Base-by-base conservation (phyloP, 2,888 invertebrate genomes). In the Brassicogethes aeneus region DNA sequence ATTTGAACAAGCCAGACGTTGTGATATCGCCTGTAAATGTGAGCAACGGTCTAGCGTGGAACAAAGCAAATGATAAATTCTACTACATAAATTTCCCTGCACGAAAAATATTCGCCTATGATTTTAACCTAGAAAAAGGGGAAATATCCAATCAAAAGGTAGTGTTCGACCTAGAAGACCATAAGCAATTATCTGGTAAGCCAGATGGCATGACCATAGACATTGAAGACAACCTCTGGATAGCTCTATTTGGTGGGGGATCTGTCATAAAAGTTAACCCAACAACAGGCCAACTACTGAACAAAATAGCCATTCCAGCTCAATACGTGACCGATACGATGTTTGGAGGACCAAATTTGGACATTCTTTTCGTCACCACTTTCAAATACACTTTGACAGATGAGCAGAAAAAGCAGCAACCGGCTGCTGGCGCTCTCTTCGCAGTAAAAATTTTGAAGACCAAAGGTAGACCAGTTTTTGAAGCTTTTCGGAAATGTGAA, bases 41-140 rank as follows among this genome's bases (percentile, higher is more conserved):
- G 10, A 85, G 87, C 34, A 89, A 89, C 55, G 89, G 89, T 2
- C 64, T 88, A 7, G 79, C 80, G 1, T 89, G 88, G 88, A 81
- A 77, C n/a, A 56, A 66, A 0, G 79, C 82, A 54, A 76, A 77
- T 54, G 73, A 75, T 44, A 76, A 73, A 51, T 80, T 88, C 73
- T 89, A 82, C 64, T 88, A 82, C 64, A 85, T 85, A 30, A 88
- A 89, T 65, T 77, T 85, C 0, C 71, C 76, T 0, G 79, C 80
- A 0, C 64, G 70, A 23, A 74, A 77, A 48, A 70, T 88, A 2
- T 78, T 73, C 43, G 79, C 76, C 3, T 88, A 80, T 55, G 81
- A 86, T 57, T 89, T 75, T 54, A 73, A 86, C 50, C 56, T 76
- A 0, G 66, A 67, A 1, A 69, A 65, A 13, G 80, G 32, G 3